These are phyloP conservation scores for Lophura swinhoii DNA, from an alignment of 2,797 vertebrate species.

Conservation along the genomic window DNA sequence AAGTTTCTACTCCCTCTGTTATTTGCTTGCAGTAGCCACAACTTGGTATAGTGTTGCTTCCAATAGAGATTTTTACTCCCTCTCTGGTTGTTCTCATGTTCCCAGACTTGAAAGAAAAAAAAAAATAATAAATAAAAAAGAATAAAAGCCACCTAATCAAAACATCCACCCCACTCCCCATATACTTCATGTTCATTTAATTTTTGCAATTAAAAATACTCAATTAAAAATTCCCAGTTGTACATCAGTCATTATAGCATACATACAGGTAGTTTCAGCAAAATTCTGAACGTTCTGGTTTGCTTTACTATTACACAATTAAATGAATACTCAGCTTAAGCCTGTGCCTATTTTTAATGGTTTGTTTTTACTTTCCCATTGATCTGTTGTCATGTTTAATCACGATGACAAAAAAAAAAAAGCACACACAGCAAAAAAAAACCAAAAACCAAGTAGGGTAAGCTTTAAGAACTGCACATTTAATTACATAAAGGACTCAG, in stretches of 20 bases:
- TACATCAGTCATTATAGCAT: not conserved
- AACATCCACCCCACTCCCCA: not conserved
- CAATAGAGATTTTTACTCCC: not conserved
- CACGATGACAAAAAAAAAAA: not conserved
- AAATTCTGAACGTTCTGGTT: not conserved
- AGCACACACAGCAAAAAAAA: no score
- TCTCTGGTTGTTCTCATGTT: not conserved
- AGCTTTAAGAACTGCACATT: conserved; percentile 36
- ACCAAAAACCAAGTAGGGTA: not conserved
- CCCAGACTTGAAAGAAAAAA: not conserved
- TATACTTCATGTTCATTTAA: not conserved
- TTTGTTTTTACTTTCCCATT: conserved; percentile 32
- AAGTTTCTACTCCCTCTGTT: not conserved
- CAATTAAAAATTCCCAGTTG: not conserved
- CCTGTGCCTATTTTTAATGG: conserved; percentile 12
- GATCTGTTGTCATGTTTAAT: conserved; percentile 64
- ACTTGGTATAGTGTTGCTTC: not conserved
- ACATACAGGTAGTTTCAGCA: not conserved
- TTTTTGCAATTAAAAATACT: not conserved
- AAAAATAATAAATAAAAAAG: not conserved
- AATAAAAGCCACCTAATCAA: not conserved
- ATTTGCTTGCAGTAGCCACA: not conserved
- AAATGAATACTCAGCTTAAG: conserved; percentile 7
- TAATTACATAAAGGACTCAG: conserved; percentile 43
- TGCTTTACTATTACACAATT: not conserved